These are phyloP conservation scores for Troilus luridus DNA, from an alignment of 2,888 invertebrate species.

Conservation along the genomic window DNA sequence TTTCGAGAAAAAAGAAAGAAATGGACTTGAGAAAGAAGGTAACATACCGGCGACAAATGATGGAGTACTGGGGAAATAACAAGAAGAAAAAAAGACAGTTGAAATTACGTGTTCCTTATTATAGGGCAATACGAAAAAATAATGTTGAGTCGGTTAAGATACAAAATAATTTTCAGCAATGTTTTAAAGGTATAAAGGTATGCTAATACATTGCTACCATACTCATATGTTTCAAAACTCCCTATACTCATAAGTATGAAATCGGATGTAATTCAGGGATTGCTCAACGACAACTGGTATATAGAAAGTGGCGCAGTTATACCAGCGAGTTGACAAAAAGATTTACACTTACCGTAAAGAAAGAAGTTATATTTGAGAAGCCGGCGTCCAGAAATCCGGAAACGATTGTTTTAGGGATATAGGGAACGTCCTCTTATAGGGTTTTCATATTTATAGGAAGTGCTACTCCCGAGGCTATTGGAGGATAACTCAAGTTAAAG, in stretches of 20 bases:
- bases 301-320: conserved; percentile 1
- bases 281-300: neutral
- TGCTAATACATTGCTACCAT: no score
- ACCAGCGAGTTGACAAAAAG: conserved; percentile 44
- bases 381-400: conserved; percentile 15
- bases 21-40: no score
- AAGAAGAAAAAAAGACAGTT: no score
- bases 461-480: neutral
- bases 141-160: no score
- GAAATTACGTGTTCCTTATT: no score
- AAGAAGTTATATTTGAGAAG: conserved; percentile 24
- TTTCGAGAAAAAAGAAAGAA: no score
- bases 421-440: conserved; percentile 17
- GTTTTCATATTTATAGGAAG: conserved; percentile 53
- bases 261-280: neutral
- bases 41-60: no score
- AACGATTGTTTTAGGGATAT: conserved; percentile 52
- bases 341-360: conserved; percentile 35
- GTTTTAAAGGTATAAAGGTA: no score
- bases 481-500: conserved; percentile 52
- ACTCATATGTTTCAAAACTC: no score
- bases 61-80: no score
- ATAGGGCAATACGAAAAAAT: no score
- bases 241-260: neutral
- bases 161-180: no score